Base-by-base conservation (phyloP, 2,888 invertebrate genomes). In the Drosophila pseudotakahashii region DNA sequence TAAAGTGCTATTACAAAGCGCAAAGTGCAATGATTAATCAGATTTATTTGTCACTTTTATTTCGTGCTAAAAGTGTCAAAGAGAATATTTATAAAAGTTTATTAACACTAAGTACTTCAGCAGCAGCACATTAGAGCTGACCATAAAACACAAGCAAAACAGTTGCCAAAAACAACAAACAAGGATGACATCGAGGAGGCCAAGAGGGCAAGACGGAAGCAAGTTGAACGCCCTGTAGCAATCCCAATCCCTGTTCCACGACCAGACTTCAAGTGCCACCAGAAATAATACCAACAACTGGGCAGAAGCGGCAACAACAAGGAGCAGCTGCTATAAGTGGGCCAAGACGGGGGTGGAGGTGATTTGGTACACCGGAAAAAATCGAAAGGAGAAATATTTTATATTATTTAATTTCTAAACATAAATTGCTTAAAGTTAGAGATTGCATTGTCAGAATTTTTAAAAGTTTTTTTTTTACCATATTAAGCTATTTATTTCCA, bases 71-170 rank as follows among this genome's bases (percentile, higher is more conserved):
- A 85, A 85, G 84, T 88, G 84, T 85, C 84, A 88, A 85, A 88
- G 84, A 84, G 89, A 87, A 88, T 85, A 86, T 85, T 85, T 88
- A 88, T 79, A 84, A 84, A 84, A 84, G 84, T 84, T 84, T 88
- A 84, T 84, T 88, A 84, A 86, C 83, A 86, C 86, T 85, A 83
- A 83, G 82, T 88, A 83, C 82, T 88, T 73, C 30, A 14, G 26
- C 26, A 42, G 14, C 16, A n/a, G 30, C 58, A 63, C 88, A 88
- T 82, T 85, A 78, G 82, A 81, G 78, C 82, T 82, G 88, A 88
- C 82, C 88, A 82, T 88, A 82, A 82, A 82, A 82, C 67, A 88
- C 86, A 83, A 85, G 76, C 82, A 84, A 87, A 82, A 81, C 88
- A 77, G 76, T 84, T 77, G 78, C 86, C 85, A 81, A 88, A 85